Evolutionary conservation across 2,797 vertebrate species (phyloP).

Genomic region (Enteromius mattozi): DNA sequence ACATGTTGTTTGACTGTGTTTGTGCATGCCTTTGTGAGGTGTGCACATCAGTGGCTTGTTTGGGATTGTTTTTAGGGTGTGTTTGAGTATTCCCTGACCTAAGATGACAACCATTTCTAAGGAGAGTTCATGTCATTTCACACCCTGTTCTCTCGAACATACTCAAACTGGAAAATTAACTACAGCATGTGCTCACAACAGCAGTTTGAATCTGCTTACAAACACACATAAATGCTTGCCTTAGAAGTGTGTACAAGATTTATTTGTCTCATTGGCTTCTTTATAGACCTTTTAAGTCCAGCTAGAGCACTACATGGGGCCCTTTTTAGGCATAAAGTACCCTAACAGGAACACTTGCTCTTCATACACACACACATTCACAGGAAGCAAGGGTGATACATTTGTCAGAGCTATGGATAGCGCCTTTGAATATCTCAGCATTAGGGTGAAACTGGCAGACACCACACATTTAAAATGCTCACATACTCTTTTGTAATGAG

Average conservation of each 20-base stretch:
- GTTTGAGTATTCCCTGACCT: not conserved
- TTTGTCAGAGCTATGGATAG: not conserved
- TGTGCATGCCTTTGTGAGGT: not conserved
- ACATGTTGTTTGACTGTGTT: not conserved
- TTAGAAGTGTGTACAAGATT: not conserved
- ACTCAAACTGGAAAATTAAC: conserved; percentile 6
- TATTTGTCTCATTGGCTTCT: conserved; percentile 8
- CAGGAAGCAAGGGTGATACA: not conserved
- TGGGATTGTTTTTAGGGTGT: not conserved
- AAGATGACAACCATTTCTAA: not conserved
- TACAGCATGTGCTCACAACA: conserved; percentile 1
- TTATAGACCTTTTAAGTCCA: not conserved
- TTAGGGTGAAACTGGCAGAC: not conserved
- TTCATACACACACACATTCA: not conserved
- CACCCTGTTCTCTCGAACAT: not conserved
- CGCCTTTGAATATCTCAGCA: not conserved
- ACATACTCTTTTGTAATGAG: not conserved
- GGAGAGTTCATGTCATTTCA: conserved; percentile 7
- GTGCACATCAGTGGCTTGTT: not conserved
- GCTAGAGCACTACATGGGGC: conserved; percentile 30
- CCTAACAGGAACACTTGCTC: conserved; percentile 33
- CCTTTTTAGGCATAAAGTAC: conserved; percentile 28
- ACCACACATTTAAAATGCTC: conserved; percentile 10
- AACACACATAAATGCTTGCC: not conserved
- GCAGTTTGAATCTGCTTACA: not conserved